phyloP scores from a whole-genome alignment of 2,888 invertebrate species.

The Rotaria macrura region DNA sequence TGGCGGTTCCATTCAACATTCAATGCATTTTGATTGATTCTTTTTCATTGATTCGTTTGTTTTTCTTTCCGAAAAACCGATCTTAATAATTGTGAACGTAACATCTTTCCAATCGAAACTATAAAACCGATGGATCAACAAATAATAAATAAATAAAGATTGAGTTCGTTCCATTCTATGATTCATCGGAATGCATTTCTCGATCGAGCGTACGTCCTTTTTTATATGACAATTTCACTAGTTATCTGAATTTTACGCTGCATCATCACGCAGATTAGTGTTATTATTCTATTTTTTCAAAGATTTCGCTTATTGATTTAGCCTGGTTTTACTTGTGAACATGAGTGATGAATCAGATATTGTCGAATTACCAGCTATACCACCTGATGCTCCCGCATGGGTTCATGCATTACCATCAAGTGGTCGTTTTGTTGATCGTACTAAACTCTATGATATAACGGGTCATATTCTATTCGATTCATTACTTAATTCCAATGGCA shows the following conservation, averaged over 20 bases:
- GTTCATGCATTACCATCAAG: not conserved
- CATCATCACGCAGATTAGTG: not conserved
- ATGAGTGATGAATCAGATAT: not conserved
- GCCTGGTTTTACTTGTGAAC: not conserved
- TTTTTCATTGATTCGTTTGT: not conserved
- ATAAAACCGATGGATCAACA: too few relatives aligned
- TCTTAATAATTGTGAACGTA: not conserved
- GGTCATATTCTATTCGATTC: constrained; percentile 14
- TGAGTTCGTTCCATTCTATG: not conserved
- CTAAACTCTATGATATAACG: not conserved
- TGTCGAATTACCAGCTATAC: constrained; percentile 11
- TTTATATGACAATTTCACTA: not conserved
- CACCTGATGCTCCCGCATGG: not conserved
- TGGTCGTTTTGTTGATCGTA: constrained; percentile 23
- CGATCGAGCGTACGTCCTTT: too few relatives aligned
- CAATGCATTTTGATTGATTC: not conserved
- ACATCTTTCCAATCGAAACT: too few relatives aligned
- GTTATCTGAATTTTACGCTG: not conserved
- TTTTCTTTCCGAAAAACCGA: not conserved
- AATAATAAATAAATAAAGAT: not conserved
- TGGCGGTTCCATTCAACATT: not conserved
- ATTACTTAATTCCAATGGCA: constrained; percentile 5
- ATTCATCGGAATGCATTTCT: not conserved
- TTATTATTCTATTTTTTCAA: not conserved
- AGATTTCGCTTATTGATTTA: not conserved